A percentile compares a stretch with the other conserved stretches of the same genome.
These are phyloP conservation scores for Tetramorium simillimum DNA, from an alignment of 1,140 invertebrate species.

Conservation along the genomic window DNA sequence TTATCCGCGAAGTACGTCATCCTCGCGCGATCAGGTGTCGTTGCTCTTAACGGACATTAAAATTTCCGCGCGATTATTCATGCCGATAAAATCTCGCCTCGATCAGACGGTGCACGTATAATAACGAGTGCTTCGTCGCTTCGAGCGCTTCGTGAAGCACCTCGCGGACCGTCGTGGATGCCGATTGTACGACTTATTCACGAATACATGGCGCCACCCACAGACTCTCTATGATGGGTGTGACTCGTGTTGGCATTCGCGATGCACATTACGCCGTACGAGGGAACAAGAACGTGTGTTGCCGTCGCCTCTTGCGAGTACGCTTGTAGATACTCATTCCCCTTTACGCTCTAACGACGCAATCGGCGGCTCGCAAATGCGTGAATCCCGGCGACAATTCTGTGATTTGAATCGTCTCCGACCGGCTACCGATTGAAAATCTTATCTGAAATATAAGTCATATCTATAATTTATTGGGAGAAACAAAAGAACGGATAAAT, in stretches of 20 bases:
- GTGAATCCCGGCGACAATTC: conserved; percentile 12
- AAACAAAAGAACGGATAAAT: neutral
- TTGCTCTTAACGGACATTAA: conserved; percentile 55
- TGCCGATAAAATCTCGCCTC: conserved; percentile 53
- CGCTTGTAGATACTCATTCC: conserved; percentile 51
- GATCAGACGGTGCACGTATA: conserved; percentile 38
- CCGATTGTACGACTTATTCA: conserved; percentile 67
- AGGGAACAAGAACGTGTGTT: conserved; percentile 61
- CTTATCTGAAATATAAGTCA: neutral
- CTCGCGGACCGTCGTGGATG: conserved; percentile 47
- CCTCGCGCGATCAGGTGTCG: conserved; percentile 38
- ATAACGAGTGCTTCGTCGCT: conserved; percentile 45
- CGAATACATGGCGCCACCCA: conserved; percentile 73
- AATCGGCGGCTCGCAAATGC: conserved; percentile 68
- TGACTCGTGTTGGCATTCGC: conserved; percentile 76
- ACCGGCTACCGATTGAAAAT: neutral
- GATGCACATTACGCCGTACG: conserved; percentile 69
- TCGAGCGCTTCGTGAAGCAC: conserved; percentile 27
- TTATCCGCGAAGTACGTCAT: conserved; percentile 39
- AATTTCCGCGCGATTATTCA: conserved; percentile 55
- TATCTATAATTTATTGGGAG: neutral
- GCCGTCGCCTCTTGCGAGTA: conserved; percentile 55
- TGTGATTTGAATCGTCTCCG: neutral
- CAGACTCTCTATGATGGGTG: conserved; percentile 74
- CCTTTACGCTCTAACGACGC: conserved; percentile 26